Evolutionary conservation across 2,113 vertebrate species (phyloP).

Genomic region (Thomomys bottae): DNA sequence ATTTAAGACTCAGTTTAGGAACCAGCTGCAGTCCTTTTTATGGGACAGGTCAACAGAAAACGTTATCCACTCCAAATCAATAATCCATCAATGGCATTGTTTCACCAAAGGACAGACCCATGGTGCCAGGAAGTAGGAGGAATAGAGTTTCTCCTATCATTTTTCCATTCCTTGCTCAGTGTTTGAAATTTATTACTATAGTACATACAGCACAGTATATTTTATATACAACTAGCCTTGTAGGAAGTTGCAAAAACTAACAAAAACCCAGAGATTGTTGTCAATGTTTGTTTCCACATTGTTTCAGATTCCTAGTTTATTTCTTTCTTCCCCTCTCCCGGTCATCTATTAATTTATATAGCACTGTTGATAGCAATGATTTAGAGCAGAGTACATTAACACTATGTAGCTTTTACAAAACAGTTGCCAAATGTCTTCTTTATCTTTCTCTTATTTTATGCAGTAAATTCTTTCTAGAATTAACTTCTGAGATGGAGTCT

Average conservation of each 20-base stretch:
- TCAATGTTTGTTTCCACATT: neutral
- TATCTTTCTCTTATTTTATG: neutral
- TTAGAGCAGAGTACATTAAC: neutral
- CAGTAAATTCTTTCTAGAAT: neutral
- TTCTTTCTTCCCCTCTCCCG: neutral
- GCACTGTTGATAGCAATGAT: neutral
- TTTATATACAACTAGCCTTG: neutral
- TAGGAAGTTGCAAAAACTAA: neutral
- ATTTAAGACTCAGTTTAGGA: neutral
- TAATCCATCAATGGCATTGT: neutral
- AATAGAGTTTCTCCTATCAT: neutral
- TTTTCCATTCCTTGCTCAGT: neutral
- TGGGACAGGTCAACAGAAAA: neutral
- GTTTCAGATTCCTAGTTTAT: neutral
- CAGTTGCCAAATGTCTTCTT: neutral
- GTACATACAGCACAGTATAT: too few relatives aligned
- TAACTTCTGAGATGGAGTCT: neutral
- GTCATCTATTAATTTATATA: neutral
- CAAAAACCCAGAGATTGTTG: neutral
- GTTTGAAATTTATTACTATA: too few relatives aligned
- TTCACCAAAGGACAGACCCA: neutral
- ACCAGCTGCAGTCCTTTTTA: slow-evolving; percentile 3
- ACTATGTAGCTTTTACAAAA: neutral
- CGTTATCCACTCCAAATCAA: neutral
- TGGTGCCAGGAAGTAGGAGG: neutral